Conservation (phyloP, 1,140 invertebrate genomes). For the Apis cerana region DNA sequence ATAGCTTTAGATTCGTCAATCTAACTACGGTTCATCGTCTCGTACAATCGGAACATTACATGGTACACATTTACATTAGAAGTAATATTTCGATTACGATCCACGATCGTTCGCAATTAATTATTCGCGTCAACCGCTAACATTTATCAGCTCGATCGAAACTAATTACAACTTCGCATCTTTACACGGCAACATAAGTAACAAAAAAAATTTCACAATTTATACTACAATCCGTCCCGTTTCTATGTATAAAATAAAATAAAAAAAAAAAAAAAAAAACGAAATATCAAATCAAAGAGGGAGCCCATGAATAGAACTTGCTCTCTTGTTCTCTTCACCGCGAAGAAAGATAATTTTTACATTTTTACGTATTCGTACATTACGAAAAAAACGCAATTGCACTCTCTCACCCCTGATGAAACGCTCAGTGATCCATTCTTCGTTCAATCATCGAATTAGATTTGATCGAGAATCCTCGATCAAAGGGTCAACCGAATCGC, state of each 20-base stretch:
- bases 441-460: background rate
- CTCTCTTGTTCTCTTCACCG: too few species aligned
- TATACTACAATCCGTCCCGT: constrained; percentile 8
- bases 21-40: constrained; percentile 4
- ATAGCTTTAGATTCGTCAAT: background rate
- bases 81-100: background rate
- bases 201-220: background rate
- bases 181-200: constrained; percentile 13
- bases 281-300: background rate
- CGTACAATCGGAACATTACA: constrained; percentile 26
- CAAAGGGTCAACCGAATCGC: constrained; percentile 1
- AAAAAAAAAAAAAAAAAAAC: background rate
- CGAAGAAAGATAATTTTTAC: background rate
- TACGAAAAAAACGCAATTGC: background rate
- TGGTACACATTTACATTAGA: constrained; percentile 8
- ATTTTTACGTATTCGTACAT: background rate
- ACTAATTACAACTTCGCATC: constrained; percentile 33
- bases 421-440: background rate
- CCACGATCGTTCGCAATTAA: background rate
- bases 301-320: background rate
- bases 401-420: background rate
- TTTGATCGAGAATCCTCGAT: background rate
- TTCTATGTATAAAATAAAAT: constrained; percentile 2
- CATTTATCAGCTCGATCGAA: background rate
- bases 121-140: background rate